phyloP scores from a whole-genome alignment of 2,888 invertebrate species.

The Galeopsomyia nigrocyanea region DNA sequence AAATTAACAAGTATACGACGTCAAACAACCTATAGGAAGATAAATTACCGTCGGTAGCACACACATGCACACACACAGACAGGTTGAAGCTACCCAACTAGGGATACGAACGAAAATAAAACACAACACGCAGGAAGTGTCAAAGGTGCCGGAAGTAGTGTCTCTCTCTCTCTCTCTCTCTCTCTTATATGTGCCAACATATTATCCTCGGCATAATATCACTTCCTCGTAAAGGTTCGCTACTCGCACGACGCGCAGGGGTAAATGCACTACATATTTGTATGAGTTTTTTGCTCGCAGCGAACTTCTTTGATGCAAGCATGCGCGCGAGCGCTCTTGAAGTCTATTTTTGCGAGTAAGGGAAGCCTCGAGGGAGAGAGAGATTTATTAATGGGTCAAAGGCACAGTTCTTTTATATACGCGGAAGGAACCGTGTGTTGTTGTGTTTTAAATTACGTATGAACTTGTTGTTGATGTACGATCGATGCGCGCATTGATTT shows the following conservation, averaged over 20 bases:
- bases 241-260: slow-evolving; percentile 4
- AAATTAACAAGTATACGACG: no score
- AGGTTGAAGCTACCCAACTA: no score
- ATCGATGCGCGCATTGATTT: no score
- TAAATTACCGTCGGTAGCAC: no score
- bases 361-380: slow-evolving; percentile 1
- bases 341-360: slow-evolving; percentile 31
- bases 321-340: slow-evolving; percentile 12
- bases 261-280: slow-evolving; percentile 33
- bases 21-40: no score
- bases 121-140: no score
- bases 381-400: slow-evolving; percentile 36
- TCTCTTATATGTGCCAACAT: background rate
- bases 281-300: background rate
- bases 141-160: slow-evolving; percentile 37
- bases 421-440: background rate
- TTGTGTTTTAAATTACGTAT: no score
- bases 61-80: no score
- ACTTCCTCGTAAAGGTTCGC: background rate
- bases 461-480: no score
- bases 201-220: slow-evolving; percentile 27
- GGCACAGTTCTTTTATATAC: slow-evolving; percentile 11
- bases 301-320: slow-evolving; percentile 32
- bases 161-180: no score
- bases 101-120: no score